Base-by-base conservation (phyloP, 2,888 invertebrate genomes). In the Eledone cirrhosa region DNA sequence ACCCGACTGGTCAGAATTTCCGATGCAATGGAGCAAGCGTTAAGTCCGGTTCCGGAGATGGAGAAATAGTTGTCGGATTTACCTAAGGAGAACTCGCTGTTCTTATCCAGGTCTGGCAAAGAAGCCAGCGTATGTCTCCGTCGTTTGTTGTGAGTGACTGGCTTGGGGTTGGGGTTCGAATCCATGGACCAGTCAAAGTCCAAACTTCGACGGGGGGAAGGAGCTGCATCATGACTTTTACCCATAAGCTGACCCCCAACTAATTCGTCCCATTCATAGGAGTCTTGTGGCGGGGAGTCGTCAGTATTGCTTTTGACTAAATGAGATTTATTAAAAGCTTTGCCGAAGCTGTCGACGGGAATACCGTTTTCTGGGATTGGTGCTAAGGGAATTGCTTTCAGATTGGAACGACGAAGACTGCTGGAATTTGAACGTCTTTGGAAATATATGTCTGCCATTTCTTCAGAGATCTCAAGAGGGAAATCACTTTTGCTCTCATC, bases 251-350 rank as follows among this genome's bases (percentile, higher is more conserved):
- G 82, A 67, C 86, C 86, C 11, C 86, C 87, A 53, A 85, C 85
- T 77, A 86, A 86, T 80, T 88, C 88, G 82, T 88, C 88, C 88
- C 88, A 88, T 79, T 88, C 86, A 83, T 84, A 88, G 80, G 81
- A 85, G 80, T 86, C 85, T 47, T 82, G 79, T 74, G 80, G 78
- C 19, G 81, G 47, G 14, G 24, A 47, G 19, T 14, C 76, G 47
- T 76, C 76, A 22, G 41, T 27, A 76, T 29, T 48, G 27, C 48
- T 27, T 63, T 63, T 27, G 7, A 24, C 4, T 27, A 63, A 14
- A 5, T 11, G 41, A 14, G 24, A 47, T 22, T 14, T 48, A 48
- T 76, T 48, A 22, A 29, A 48, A 76, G 22, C 27, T 11, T 47
- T 48, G n/a, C 33, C n/a, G 31, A 72, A 72, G 31, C 41, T 72